Evolutionary conservation across 2,113 vertebrate species (phyloP).

Genomic region (Mus spicilegus): DNA sequence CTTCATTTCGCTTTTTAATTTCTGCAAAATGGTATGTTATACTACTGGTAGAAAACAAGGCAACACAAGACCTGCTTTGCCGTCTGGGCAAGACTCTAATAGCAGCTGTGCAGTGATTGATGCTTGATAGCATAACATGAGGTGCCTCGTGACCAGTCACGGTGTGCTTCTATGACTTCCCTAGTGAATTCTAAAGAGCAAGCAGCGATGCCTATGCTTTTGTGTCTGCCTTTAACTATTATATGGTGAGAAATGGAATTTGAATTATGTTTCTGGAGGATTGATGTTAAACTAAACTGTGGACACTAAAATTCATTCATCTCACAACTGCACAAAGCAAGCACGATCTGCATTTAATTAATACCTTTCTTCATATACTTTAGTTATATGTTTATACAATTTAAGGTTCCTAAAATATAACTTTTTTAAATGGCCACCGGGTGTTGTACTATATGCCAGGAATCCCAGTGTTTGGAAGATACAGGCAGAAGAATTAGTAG

Average conservation of each 20-base stretch:
- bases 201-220: constrained; percentile 40
- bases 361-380: background rate
- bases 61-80: constrained; percentile 22
- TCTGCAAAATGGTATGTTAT: constrained; percentile 37
- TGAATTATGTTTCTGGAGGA: constrained; percentile 33
- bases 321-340: constrained; percentile 51
- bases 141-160: background rate
- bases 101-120: background rate
- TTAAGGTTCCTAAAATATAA: background rate
- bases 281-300: background rate
- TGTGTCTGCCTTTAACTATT: constrained; percentile 41
- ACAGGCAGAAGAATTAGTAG: background rate
- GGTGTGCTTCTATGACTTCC: constrained; percentile 1
- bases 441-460: too few relatives aligned
- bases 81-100: background rate
- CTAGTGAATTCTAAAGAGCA: background rate
- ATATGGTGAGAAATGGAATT: constrained; percentile 17
- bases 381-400: constrained; percentile 29
- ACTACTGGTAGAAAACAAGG: background rate
- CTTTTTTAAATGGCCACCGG: background rate
- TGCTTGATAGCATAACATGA: constrained; percentile 18
- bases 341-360: background rate
- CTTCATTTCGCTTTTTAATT: constrained; percentile 5
- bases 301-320: constrained; percentile 12
- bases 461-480: background rate